Conservation (phyloP, 1,140 invertebrate species). For the Sarcophaga peregrina region DNA sequence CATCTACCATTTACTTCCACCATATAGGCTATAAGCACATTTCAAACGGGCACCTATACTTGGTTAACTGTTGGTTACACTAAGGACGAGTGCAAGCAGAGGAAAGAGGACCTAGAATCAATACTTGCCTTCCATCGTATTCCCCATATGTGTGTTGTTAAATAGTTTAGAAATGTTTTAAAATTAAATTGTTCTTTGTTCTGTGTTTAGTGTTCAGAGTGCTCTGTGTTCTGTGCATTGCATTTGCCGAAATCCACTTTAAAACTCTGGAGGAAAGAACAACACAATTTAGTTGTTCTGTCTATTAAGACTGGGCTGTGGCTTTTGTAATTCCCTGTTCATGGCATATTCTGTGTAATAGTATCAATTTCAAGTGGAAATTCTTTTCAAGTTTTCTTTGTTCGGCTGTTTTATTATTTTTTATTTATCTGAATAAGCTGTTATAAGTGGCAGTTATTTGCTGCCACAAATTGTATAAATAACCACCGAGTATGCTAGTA, state of each 20-base stretch:
- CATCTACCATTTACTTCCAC: not conserved
- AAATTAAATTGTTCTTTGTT: constrained; percentile 18
- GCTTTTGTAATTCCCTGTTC: not conserved
- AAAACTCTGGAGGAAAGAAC: not conserved
- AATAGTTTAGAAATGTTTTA: constrained; percentile 10
- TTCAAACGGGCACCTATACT: not conserved
- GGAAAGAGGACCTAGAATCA: too few relatives aligned
- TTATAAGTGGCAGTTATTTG: constrained; percentile 23
- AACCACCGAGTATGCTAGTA: not conserved
- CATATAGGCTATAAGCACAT: not conserved
- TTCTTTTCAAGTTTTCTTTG: not conserved
- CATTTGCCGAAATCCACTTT: not conserved
- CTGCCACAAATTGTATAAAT: constrained; percentile 22
- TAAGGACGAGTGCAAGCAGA: too few relatives aligned
- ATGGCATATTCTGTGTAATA: not conserved
- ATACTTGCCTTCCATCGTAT: not conserved
- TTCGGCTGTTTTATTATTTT: not conserved
- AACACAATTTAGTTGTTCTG: not conserved
- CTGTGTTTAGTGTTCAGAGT: not conserved
- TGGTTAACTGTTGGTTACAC: too few relatives aligned
- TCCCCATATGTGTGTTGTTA: constrained; percentile 9
- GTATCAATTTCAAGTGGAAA: not conserved
- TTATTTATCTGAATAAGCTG: constrained; percentile 6
- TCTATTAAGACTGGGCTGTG: not conserved
- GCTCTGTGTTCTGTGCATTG: too few relatives aligned